Conservation (phyloP, 1,140 invertebrate species). For the Teleogryllus occipitalis region DNA sequence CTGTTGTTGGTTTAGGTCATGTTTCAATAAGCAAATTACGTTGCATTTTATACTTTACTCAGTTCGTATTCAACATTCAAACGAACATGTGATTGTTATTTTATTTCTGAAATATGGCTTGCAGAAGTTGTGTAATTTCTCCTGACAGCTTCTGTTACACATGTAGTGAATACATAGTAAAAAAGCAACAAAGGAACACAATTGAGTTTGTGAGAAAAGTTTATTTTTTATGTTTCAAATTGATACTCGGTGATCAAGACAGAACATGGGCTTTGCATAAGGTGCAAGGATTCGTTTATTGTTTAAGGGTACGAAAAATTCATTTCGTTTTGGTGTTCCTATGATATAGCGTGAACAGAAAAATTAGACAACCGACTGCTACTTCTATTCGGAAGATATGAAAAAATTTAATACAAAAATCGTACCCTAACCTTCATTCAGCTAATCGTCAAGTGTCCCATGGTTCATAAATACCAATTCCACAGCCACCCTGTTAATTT, state of each 20-base stretch:
- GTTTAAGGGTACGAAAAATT: constrained; percentile 22
- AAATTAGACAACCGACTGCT: too few species aligned
- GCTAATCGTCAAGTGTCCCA: too few species aligned
- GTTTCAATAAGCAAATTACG: too few species aligned
- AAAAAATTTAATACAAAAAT: too few species aligned
- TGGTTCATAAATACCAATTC: background rate
- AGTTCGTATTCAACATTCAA: too few species aligned
- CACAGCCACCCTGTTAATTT: constrained; percentile 7
- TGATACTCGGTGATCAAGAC: constrained; percentile 17
- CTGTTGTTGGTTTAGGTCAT: too few species aligned
- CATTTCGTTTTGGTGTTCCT: constrained; percentile 7
- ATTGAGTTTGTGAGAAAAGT: constrained; percentile 18
- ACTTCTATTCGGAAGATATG: too few species aligned
- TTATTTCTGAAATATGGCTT: too few species aligned
- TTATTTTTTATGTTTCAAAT: constrained; percentile 20
- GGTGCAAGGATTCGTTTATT: constrained; percentile 17
- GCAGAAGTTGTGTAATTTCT: constrained; percentile 17
- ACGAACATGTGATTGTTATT: too few species aligned
- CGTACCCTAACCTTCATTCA: too few species aligned
- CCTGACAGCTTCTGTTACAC: constrained; percentile 14
- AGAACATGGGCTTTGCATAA: constrained; percentile 19
- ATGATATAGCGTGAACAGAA: too few species aligned
- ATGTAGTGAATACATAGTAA: constrained; percentile 22
- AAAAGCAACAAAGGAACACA: constrained; percentile 23
- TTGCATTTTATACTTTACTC: too few species aligned